Evolutionary conservation across 2,888 invertebrate genomes (phyloP).

Genomic region (Drosophila leonis): DNA sequence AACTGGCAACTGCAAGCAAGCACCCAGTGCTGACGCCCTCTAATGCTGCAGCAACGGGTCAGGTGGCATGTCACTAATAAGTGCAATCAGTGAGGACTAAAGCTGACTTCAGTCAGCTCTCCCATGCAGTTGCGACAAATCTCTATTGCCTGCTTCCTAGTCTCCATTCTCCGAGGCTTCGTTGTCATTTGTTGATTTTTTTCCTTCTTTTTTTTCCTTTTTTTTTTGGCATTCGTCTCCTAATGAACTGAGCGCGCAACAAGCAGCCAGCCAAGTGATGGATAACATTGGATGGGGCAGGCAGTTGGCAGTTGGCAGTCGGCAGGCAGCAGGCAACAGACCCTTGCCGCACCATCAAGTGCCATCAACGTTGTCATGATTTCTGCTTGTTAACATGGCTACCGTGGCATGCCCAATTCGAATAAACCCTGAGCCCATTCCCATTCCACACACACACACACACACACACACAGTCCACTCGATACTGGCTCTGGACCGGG

Average conservation of each 20-base stretch:
- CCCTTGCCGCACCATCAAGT: conserved; percentile 64
- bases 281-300: neutral
- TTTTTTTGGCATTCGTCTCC: conserved; percentile 68
- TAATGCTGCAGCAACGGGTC: conserved; percentile 36
- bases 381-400: conserved; percentile 80
- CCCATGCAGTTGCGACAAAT: conserved; percentile 22
- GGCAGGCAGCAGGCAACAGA: conserved; percentile 7
- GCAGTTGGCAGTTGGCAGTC: neutral
- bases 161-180: neutral
- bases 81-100: conserved; percentile 70
- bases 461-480: neutral
- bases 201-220: conserved; percentile 17
- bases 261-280: conserved; percentile 37
- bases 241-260: conserved; percentile 68
- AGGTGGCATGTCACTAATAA: conserved; percentile 69
- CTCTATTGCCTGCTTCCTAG: conserved; percentile 11
- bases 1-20: neutral
- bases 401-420: conserved; percentile 50
- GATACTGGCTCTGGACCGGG: neutral
- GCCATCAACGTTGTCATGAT: conserved; percentile 80
- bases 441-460: neutral
- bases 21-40: conserved; percentile 2
- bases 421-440: neutral
- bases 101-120: conserved; percentile 31
- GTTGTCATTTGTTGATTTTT: conserved; percentile 16